These are phyloP conservation scores for Tanytarsus gracilentus DNA, from an alignment of 2,888 invertebrate species.

Conservation along the genomic window DNA sequence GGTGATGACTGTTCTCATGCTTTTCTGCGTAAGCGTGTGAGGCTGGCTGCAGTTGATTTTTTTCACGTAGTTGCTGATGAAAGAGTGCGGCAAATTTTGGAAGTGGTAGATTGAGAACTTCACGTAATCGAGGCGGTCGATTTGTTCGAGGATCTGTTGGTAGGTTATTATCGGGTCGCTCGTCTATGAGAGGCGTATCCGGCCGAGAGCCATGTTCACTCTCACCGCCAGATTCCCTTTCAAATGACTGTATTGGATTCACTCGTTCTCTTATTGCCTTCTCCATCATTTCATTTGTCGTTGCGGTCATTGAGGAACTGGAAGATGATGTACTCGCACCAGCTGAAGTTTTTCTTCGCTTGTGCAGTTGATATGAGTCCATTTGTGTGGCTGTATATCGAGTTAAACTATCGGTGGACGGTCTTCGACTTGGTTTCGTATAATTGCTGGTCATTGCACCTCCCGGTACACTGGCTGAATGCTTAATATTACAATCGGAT, in stretches of 20 bases:
- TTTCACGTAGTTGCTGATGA: constrained; percentile 41
- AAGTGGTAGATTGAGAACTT: constrained; percentile 73
- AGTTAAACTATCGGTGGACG: constrained; percentile 46
- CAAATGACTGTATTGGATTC: constrained; percentile 46
- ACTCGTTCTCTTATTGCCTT: constrained; percentile 45
- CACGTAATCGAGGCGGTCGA: constrained; percentile 52
- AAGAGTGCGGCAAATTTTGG: constrained; percentile 78
- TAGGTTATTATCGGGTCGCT: constrained; percentile 60
- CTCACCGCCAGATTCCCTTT: constrained; percentile 48
- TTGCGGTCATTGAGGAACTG: constrained; percentile 24
- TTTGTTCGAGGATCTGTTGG: constrained; percentile 60
- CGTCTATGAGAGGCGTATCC: constrained; percentile 77
- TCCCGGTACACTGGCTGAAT: constrained; percentile 31
- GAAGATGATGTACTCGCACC: constrained; percentile 31
- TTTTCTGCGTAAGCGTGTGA: constrained; percentile 30
- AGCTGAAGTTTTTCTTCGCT: constrained; percentile 31
- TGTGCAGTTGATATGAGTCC: constrained; percentile 28
- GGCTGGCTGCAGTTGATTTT: constrained; percentile 31
- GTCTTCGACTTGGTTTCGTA: constrained; percentile 40
- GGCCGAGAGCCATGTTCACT: constrained; percentile 66
- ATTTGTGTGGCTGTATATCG: constrained; percentile 32
- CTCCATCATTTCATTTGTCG: constrained; percentile 35
- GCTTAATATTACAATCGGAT: constrained; percentile 44
- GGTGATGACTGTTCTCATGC: background rate
- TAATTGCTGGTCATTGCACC: constrained; percentile 33